These are phyloP conservation scores for Murina feae DNA, from an alignment of 2,113 vertebrate genomes.

Conservation along the genomic window DNA sequence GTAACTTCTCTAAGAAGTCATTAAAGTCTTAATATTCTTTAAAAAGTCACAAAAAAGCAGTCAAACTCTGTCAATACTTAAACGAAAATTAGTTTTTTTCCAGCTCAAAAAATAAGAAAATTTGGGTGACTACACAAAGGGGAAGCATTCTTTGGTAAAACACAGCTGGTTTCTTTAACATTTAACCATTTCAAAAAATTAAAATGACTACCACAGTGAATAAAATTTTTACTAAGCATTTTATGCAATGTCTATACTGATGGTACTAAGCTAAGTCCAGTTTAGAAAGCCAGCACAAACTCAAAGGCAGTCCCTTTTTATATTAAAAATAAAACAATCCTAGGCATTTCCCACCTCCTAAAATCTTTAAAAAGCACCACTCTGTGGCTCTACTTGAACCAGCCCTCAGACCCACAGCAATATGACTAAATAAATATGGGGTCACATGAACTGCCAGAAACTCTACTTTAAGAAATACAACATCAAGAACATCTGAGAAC, in stretches of 20 bases:
- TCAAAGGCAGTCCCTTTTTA: not conserved
- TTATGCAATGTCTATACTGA: not conserved
- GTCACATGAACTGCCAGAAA: not conserved
- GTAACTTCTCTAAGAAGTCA: not conserved
- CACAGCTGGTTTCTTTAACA: not conserved
- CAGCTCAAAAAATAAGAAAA: not conserved
- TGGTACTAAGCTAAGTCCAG: not conserved
- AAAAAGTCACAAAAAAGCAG: not conserved
- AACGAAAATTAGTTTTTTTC: constrained; percentile 30
- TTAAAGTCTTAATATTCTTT: constrained; percentile 14
- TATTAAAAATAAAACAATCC: not conserved
- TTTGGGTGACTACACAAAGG: not conserved
- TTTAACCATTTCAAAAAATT: not conserved
- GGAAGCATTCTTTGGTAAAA: not conserved
- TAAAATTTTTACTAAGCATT: not conserved
- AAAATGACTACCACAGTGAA: not conserved
- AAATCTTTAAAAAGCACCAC: not conserved
- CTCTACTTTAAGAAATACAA: not conserved
- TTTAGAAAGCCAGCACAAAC: not conserved
- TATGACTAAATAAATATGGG: not conserved
- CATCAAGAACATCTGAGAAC: not conserved
- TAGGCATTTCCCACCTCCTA: not conserved
- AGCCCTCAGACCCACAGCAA: not conserved
- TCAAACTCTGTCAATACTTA: not conserved
- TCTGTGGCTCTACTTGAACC: not conserved